Base-by-base conservation (phyloP, 2,113 vertebrate genomes). In the Zosterops borbonicus region DNA sequence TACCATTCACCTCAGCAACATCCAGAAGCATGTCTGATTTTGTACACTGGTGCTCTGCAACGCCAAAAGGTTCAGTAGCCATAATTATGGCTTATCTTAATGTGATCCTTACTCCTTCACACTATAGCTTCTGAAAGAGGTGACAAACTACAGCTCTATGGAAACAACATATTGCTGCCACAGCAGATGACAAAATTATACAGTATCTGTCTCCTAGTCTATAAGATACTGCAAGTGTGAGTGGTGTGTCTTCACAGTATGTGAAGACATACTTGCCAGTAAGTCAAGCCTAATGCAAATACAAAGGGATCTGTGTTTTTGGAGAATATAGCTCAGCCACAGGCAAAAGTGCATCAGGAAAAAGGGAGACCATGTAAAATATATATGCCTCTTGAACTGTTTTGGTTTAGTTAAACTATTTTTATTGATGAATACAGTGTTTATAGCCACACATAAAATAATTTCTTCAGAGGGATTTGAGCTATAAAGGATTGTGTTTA, bases 111-210 rank as follows among this genome's bases (percentile, higher is more conserved):
- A 56, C 7, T 82, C 6, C 12, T 31, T 53, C 64, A 50, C 6
- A 18, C 2, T 10, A 2, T 3, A 42, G 3, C 9, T 71, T 53
- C 27, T 41, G 11, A 60, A 87, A 37, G 42, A 82, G 15, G 6
- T 0, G 0, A 70, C 27, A 74, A 74, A 74, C 11, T 28, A 6
- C 5, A 58, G 10, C 31, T 8, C 53, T 41, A 3, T 9, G 12
- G 31, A 84, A 87, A 46, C 44, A 44, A 42, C 5, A 39, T 2
- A 11, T 1, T 31, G n/a, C 16, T 74, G 31, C 0, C 24, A 75
- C 23, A 76, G 14, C 7, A 49, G 46, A 11, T 64, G 31, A 20
- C 17, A 74, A 90, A 74, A 74, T 39, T 6, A 23, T 4, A 20
- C 0, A 2, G 2, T 33, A 14, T 47, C 8, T 14, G 8, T 42